These are phyloP conservation scores for Drosophila elegans DNA, from an alignment of 1,140 invertebrate genomes.

Conservation along the genomic window DNA sequence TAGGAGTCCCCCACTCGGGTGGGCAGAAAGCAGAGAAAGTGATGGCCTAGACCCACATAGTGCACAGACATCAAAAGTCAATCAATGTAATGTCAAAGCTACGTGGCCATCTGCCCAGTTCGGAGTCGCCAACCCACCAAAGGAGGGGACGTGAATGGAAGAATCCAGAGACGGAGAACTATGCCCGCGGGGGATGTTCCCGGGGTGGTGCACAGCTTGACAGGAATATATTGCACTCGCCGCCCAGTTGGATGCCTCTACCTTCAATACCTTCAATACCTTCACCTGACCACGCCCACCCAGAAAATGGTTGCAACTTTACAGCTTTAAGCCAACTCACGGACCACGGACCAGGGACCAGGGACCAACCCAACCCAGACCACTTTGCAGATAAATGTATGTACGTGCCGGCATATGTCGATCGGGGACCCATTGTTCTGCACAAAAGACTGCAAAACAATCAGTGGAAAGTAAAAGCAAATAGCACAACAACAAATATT, in stretches of 20 bases:
- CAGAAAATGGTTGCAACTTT: constrained; percentile 25
- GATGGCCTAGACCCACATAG: constrained; percentile 31
- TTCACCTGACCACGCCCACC: constrained; percentile 36
- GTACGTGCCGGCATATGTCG: not conserved
- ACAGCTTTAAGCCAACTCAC: constrained; percentile 12
- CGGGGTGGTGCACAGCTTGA: constrained; percentile 46
- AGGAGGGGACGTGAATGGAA: constrained; percentile 1
- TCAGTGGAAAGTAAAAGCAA: constrained; percentile 7
- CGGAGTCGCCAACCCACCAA: constrained; percentile 14
- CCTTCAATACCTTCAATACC: not conserved
- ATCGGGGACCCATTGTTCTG: constrained; percentile 6
- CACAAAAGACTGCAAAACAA: constrained; percentile 27
- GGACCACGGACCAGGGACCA: not conserved
- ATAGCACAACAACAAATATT: not conserved
- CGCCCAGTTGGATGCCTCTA: constrained; percentile 23
- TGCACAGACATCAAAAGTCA: constrained; percentile 47
- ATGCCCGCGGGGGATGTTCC: not conserved
- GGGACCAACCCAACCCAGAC: not conserved
- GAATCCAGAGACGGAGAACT: not conserved
- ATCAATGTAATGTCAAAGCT: constrained; percentile 61
- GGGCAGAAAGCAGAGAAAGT: constrained; percentile 9
- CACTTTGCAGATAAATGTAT: constrained; percentile 12
- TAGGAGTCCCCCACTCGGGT: not conserved
- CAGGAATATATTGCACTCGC: constrained; percentile 50
- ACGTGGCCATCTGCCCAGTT: constrained; percentile 38